Evolutionary conservation across 2,797 vertebrate genomes (phyloP).

Genomic region (Propithecus deckenii): DNA sequence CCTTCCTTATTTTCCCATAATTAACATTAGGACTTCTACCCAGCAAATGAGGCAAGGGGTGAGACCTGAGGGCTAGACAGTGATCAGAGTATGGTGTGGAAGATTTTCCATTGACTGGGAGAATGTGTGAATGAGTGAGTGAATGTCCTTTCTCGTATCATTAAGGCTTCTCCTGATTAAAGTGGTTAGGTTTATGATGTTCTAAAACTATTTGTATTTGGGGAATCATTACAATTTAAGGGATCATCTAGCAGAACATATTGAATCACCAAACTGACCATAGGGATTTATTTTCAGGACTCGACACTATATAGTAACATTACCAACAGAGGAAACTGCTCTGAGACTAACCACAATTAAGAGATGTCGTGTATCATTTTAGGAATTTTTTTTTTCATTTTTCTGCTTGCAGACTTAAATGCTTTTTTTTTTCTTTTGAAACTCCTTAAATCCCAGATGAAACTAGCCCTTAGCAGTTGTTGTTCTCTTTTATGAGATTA

Average conservation of each 20-base stretch:
- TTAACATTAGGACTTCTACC: not conserved
- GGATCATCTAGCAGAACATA: not conserved
- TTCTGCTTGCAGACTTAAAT: conserved; percentile 3
- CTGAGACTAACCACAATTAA: not conserved
- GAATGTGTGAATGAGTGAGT: not conserved
- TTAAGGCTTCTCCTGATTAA: not conserved
- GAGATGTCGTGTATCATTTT: conserved; percentile 17
- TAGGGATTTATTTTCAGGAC: conserved; percentile 32
- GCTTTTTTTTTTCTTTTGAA: conserved; percentile 42
- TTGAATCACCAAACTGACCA: not conserved
- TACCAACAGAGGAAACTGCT: not conserved
- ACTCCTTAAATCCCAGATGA: conserved; percentile 59
- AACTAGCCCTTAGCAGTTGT: conserved; percentile 50
- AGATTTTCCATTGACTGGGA: not conserved
- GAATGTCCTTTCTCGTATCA: not conserved
- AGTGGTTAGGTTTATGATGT: not conserved
- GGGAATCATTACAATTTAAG: not conserved
- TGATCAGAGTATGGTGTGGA: not conserved
- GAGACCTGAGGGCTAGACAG: not conserved
- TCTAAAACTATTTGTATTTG: conserved; percentile 37
- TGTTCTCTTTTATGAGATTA: conserved; percentile 66
- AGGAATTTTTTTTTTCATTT: not conserved
- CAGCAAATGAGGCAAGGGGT: not conserved
- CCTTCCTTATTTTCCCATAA: not conserved
- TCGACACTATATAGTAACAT: not conserved